Base-by-base conservation (phyloP, 2,888 invertebrate genomes). In the Podabrus alpinus region DNA sequence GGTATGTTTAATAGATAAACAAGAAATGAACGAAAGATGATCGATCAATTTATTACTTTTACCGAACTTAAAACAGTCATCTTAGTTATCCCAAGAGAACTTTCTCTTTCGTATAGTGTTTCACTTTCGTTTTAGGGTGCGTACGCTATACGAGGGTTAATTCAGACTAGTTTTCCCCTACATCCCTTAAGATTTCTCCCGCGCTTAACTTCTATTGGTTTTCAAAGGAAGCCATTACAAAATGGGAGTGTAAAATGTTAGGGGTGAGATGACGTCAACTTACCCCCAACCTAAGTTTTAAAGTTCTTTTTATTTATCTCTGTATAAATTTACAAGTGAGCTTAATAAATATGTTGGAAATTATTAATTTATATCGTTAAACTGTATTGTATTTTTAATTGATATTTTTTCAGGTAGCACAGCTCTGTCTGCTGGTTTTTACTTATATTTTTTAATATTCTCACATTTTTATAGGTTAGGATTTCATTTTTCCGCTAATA, bases 61-160 rank as follows among this genome's bases (percentile, higher is more conserved):
- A 11, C 62, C 16, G 61, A 59, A 64, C 29, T 66, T 73, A 19
- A 66, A 73, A 68, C 64, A 68, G 74, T 71, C 74, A 66, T 75
- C 73, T 76, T 76, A 70, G 70, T 73, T 74, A 68, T 73, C 70
- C 73, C 74, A 72, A 72, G 73, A 76, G 71, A 75, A 84, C 83
- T 84, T 83, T 84, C 83, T 81, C 82, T 83, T 78, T 84, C 83
- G 80, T 80, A 82, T 80, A 80, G 80, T 82, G 80, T 84, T 84
- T 84, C 82, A 83, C 84, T 84, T 84, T 84, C 83, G 78, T 80
- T 79, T 78, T 66, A 69, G 76, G 74, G 76, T 79, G 81, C 81
- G 82, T 81, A 81, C 78, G 73, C 76, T 76, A 74, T 67, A 69
- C 73, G 78, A 78, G 79, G 79, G 80, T 80, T 78, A 80, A 79